phyloP scores from a whole-genome alignment of 53 echinoderm and acorn worm species.

The Glandiceps talaboti region DNA sequence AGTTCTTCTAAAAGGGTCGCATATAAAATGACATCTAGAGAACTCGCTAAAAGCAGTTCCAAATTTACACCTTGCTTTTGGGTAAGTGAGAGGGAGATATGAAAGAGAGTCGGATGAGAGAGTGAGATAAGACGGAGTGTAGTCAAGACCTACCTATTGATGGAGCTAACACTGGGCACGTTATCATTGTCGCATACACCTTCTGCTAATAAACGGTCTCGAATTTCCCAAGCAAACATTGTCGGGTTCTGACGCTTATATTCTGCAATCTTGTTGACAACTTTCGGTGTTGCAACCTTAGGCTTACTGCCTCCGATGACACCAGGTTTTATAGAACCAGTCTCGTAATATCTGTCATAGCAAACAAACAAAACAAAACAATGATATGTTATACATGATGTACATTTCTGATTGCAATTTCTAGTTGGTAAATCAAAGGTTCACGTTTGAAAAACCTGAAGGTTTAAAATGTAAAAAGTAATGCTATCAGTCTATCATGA shows the following conservation, averaged over 20 bases:
- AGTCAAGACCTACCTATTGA: conserved; percentile 61
- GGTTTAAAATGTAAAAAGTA: too few species aligned
- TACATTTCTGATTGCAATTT: too few species aligned
- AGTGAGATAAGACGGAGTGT: background rate
- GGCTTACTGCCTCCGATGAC: conserved; percentile 98
- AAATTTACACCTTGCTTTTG: background rate
- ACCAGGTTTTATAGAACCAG: conserved; percentile 90
- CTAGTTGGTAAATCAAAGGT: too few species aligned
- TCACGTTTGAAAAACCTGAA: too few species aligned
- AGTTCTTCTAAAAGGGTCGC: background rate
- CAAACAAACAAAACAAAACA: too few species aligned
- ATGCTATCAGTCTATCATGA: too few species aligned
- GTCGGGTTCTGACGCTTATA: conserved; percentile 98
- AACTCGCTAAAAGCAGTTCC: background rate
- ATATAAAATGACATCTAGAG: background rate
- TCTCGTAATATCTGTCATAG: conserved; percentile 77
- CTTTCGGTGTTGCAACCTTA: conserved; percentile 94
- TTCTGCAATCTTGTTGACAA: conserved; percentile 87
- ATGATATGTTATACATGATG: too few species aligned
- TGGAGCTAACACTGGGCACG: conserved; percentile 97
- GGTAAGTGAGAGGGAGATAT: background rate
- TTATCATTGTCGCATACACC: conserved; percentile 97
- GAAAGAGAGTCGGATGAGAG: background rate
- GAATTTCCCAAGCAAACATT: conserved; percentile 99
- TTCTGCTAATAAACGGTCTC: conserved; percentile 87